Percentiles rank a stretch among this genome's conserved stretches.
These are phyloP conservation scores for Erebia palarica DNA, from an alignment of 2,888 invertebrate genomes.

Conservation along the genomic window DNA sequence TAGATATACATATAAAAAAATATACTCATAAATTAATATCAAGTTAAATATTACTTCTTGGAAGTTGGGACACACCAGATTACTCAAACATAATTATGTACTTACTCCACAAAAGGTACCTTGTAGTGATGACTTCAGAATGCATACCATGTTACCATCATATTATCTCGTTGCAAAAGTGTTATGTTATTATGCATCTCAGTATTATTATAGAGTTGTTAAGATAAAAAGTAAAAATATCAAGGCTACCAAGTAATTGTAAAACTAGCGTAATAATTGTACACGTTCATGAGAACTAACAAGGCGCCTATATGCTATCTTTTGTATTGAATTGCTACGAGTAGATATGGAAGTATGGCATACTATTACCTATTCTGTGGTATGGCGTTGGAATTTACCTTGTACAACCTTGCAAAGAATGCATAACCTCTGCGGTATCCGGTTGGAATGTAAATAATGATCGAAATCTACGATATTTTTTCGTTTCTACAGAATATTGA, in stretches of 20 bases:
- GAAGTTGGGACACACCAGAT: too few relatives aligned
- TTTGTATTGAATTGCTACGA: constrained; percentile 7
- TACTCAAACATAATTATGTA: too few relatives aligned
- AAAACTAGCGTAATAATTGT: constrained; percentile 6
- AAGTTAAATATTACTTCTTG: too few relatives aligned
- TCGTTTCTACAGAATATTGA: background rate
- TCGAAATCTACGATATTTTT: constrained; percentile 6
- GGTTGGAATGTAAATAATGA: constrained; percentile 13
- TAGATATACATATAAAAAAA: too few relatives aligned
- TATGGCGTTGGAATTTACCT: constrained; percentile 26
- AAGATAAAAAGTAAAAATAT: background rate
- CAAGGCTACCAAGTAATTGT: background rate
- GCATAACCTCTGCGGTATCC: constrained; percentile 15
- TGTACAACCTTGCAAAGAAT: constrained; percentile 29
- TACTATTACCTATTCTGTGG: too few relatives aligned
- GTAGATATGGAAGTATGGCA: constrained; percentile 8
- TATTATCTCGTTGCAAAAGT: background rate
- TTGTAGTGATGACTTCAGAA: too few relatives aligned
- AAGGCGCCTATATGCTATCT: constrained; percentile 1
- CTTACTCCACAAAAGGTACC: too few relatives aligned
- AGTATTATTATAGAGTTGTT: background rate
- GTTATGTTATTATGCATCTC: background rate
- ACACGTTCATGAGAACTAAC: constrained; percentile 9
- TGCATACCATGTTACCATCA: too few relatives aligned
- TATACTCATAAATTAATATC: too few relatives aligned